Base-by-base conservation (phyloP, 2,113 vertebrate genomes). In the Pampusana beccarii region DNA sequence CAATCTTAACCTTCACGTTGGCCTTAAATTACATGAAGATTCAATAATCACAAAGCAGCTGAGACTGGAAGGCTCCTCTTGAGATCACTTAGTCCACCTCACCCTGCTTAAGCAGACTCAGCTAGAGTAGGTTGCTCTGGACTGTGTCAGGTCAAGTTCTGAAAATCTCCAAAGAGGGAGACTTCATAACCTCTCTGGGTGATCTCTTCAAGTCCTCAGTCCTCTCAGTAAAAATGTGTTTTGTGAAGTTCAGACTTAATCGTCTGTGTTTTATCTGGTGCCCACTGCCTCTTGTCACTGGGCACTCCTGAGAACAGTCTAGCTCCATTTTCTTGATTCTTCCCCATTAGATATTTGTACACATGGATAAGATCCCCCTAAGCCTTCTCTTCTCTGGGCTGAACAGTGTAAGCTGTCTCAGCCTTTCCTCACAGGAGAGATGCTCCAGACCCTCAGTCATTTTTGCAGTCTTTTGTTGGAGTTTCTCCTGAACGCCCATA, bases 321-420 rank as follows among this genome's bases (percentile, higher is more conserved):
- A 26, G 12, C 16, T 86, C 6, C 6, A 36, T 42, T 16, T 70
- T 72, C 42, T 58, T 44, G 54, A 8, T 31, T 44, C 18, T 58
- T 61, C 13, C 14, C 28, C 25, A 19, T 36, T 28, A 67, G n/a
- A 34, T 0, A n/a, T 60, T 79, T 81, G 5, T 11, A 29, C 12
- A 42, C 0, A 13, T 17, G 4, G 25, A 25, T 53, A 77, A 67
- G 65, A 58, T 21, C 4, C 1, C 16, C 5, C 2, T 8, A 36
- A 66, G 11, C 4, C 1, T 81, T 73, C 13, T 62, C 14, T 80
- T 77, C 50, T 87, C 20, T 26, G 34, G 11, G 26, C 10, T 65
- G 53, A 80, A 14, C 8, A 69, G 33, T 26, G 11, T 4, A 26
- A 67, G 6, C 9, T 18, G 13, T 48, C 23, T 61, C 33, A 77